phyloP scores from a whole-genome alignment of 2,797 vertebrate species.

The Megaceryle alcyon region DNA sequence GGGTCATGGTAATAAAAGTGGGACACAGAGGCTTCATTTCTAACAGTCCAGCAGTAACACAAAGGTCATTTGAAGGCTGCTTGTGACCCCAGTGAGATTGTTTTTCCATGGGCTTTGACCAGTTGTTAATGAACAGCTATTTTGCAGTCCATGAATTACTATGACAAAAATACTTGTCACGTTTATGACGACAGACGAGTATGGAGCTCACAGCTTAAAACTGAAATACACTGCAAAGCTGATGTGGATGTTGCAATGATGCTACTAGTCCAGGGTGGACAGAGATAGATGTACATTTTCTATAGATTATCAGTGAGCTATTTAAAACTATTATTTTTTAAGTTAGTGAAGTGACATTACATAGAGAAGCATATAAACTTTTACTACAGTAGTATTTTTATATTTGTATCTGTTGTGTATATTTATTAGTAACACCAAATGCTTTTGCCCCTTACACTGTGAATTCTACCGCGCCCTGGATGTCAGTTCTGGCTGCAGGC shows the following conservation, averaged over 20 bases:
- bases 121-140: not conserved
- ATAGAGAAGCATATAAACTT: not conserved
- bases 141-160: not conserved
- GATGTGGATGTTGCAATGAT: not conserved
- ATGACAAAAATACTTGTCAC: not conserved
- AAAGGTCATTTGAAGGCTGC: not conserved
- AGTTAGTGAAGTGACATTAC: not conserved
- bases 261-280: not conserved
- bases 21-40: not conserved
- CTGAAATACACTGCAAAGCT: not conserved
- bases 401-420: not conserved
- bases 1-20: not conserved
- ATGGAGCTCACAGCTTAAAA: not conserved
- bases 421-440: not conserved
- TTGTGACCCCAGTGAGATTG: not conserved
- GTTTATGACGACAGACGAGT: not conserved
- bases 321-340: not conserved
- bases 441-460: not conserved
- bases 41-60: not conserved
- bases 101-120: not conserved
- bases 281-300: not conserved
- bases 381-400: not conserved
- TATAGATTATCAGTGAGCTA: not conserved
- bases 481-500: not conserved
- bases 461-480: not conserved